Evolutionary conservation across 2,888 invertebrate genomes (phyloP).

Genomic region (Amaurobius ferox): DNA sequence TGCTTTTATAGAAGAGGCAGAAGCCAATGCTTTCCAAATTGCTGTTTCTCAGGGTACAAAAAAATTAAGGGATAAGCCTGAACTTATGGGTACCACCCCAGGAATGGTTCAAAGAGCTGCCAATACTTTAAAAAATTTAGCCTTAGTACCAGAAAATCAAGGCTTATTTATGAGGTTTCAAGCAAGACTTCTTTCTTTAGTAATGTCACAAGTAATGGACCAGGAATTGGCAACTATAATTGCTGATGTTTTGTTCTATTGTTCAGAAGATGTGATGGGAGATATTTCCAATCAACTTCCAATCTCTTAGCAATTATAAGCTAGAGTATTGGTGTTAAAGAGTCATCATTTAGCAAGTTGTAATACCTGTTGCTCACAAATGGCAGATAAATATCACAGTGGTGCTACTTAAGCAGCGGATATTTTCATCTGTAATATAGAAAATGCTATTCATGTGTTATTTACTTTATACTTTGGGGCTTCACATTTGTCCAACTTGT

Average conservation of each 20-base stretch:
- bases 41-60: constrained; percentile 96
- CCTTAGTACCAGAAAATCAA: constrained; percentile 94
- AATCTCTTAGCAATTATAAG: constrained; percentile 46
- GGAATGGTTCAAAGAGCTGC: constrained; percentile 99
- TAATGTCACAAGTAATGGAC: constrained; percentile 98
- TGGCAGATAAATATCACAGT: constrained; percentile 68
- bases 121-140: constrained; percentile 91
- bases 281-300: constrained; percentile 33
- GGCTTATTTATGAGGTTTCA: constrained; percentile 95
- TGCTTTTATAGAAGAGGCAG: constrained; percentile 96
- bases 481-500: constrained; percentile 26
- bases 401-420: constrained; percentile 68
- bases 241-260: constrained; percentile 81
- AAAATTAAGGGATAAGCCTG: constrained; percentile 97
- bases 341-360: constrained; percentile 55
- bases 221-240: constrained; percentile 94
- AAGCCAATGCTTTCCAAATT: constrained; percentile 93
- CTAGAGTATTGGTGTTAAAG: no score
- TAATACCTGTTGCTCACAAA: constrained; percentile 61
- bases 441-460: constrained; percentile 36
- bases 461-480: constrained; percentile 60
- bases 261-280: constrained; percentile 69
- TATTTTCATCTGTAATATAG: constrained; percentile 61
- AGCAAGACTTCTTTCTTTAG: constrained; percentile 92
- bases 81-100: constrained; percentile 98